Base-by-base conservation (phyloP, 1,140 invertebrate species). In the Drosophila mojavensis region DNA sequence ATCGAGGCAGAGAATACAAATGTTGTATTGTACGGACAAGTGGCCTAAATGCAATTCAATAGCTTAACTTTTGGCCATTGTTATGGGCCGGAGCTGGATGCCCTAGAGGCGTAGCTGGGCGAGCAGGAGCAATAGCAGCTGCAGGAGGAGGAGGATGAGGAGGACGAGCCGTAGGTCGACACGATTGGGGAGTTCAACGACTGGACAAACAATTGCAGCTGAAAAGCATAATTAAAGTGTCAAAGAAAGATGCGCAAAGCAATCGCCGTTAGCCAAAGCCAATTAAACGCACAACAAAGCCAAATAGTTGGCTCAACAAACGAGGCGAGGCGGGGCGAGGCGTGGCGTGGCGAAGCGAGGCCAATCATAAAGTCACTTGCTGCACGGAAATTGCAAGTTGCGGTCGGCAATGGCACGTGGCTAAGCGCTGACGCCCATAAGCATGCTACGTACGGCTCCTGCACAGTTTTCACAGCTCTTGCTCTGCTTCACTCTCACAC, bases 281-380 rank as follows among this genome's bases (percentile, higher is more conserved):
- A 86, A 86, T 86, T 86, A 86, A 79, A 60, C 69, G 58, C 67
- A 50, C 55, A 65, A 75, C 82, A 84, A 86, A 72, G 63, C 54
- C 64, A 41, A 43, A 33, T 26, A 69, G 20, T 30, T 11, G n/a
- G 4, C 20, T 13, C 50, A 51, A 30, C 51, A 70, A 56, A 62
- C 48, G 56, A 11, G 36, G 10, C 36, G 36, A 0, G 50, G 58
- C 50, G 36, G 63, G 73, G 20, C 20, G 3, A 1, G 20, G 65
- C 43, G 78, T 66, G 70, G 20, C 20, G 3, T 1, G 20, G 65
- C 43, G 78, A 66, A 65, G 75, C 79, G 69, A 54, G 69, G 79
- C 36, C 79, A 88, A 88, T 88, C 83, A 88, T 88, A 88, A 88
- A 88, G 83, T 83, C 83, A 73, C 75, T 86, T 76, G 75, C 75